A percentile compares a stretch with the other conserved stretches of the same genome.
phyloP scores from a whole-genome alignment of 2,113 vertebrate genomes.

The Ardeotis arabs region DNA sequence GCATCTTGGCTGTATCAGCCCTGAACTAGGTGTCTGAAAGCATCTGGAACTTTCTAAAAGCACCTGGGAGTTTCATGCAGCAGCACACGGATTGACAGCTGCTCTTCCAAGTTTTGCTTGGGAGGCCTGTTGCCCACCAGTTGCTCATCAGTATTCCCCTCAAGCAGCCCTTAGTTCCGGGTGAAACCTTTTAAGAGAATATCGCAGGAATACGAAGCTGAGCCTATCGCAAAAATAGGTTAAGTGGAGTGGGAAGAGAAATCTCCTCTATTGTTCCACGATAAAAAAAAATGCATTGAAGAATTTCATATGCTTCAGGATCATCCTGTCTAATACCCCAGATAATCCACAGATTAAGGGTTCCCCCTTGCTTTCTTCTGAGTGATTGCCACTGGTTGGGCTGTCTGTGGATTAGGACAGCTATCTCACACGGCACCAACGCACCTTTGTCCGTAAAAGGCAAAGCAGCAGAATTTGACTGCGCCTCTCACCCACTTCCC shows the following conservation, averaged over 20 bases:
- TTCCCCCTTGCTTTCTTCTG: not conserved
- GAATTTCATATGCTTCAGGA: not conserved
- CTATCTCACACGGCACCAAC: not conserved
- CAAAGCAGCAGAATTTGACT: not conserved
- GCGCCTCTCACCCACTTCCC: fast-evolving
- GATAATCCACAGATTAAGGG: not conserved
- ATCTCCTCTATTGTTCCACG: not conserved
- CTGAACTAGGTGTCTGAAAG: not conserved
- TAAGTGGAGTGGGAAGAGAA: not conserved
- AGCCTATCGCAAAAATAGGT: not conserved
- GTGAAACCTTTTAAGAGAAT: not conserved
- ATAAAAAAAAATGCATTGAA: not conserved
- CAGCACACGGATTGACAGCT: fast-evolving
- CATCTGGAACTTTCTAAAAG: not conserved
- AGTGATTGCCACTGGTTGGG: not conserved
- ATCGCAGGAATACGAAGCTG: not conserved
- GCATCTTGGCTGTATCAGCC: not conserved
- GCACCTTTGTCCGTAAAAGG: not conserved
- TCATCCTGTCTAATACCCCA: not conserved
- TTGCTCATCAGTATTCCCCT: not conserved
- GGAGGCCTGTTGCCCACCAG: not conserved
- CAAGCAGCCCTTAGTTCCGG: not conserved
- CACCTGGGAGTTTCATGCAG: not conserved
- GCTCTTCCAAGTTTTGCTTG: not conserved
- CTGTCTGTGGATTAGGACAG: not conserved